Percentiles rank a stretch among this genome's conserved stretches.
Evolutionary conservation across 1,140 invertebrate species (phyloP).

Genomic region (Papilio machaon): DNA sequence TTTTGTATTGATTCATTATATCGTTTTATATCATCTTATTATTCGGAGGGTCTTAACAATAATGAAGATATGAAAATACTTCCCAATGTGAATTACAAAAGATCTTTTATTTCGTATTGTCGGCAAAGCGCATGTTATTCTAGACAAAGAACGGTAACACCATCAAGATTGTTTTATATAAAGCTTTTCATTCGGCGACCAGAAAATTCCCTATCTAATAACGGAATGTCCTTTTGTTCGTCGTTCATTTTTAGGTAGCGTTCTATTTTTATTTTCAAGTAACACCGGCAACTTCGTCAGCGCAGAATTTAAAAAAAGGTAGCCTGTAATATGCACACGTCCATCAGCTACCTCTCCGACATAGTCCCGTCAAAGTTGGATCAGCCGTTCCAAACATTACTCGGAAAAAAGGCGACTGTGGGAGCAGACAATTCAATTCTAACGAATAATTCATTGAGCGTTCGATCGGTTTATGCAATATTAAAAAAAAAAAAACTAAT

Average conservation of each 20-base stretch:
- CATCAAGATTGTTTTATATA: slow-evolving; percentile 22
- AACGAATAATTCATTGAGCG: too few species aligned
- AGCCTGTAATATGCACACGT: too few species aligned
- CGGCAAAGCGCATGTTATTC: not conserved
- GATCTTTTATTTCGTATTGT: not conserved
- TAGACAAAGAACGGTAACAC: not conserved
- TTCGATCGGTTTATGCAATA: too few species aligned
- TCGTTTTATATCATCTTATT: not conserved
- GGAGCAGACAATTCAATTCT: too few species aligned
- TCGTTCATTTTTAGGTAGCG: slow-evolving; percentile 38
- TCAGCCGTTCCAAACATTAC: too few species aligned
- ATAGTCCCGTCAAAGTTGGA: too few species aligned
- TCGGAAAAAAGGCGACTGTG: too few species aligned
- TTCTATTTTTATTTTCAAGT: slow-evolving; percentile 41
- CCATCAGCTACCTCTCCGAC: too few species aligned
- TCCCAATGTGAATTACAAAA: not conserved
- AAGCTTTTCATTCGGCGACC: slow-evolving; percentile 25
- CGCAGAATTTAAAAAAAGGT: too few species aligned
- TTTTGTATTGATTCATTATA: too few species aligned
- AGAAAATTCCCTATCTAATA: slow-evolving; percentile 35
- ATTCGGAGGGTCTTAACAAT: not conserved
- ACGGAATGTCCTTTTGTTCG: slow-evolving; percentile 21
- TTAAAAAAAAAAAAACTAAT: too few species aligned
- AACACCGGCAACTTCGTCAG: not conserved
- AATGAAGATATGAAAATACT: not conserved